Percentiles rank a stretch among this genome's conserved stretches.
phyloP scores from a whole-genome alignment of 2,113 vertebrate genomes.

The Elgaria multicarinata region DNA sequence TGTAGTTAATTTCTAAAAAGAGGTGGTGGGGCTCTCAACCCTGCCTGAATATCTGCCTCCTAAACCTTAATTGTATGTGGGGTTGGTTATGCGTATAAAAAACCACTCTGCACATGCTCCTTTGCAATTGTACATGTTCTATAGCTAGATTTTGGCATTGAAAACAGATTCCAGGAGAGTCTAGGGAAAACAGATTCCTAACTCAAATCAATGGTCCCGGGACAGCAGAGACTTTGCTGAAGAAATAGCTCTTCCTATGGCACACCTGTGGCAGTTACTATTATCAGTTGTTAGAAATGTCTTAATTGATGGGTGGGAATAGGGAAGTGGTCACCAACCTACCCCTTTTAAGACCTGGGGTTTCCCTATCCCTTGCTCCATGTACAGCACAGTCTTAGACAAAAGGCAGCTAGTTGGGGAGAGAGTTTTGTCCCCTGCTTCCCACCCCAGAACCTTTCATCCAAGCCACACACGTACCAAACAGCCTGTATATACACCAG shows the following conservation, averaged over 20 bases:
- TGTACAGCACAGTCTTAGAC: background rate
- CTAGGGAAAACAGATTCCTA: background rate
- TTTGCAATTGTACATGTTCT: background rate
- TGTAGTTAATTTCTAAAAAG: background rate
- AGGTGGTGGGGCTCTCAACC: background rate
- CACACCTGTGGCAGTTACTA: background rate
- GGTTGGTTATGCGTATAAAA: background rate
- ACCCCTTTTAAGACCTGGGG: too few species aligned
- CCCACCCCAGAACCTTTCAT: background rate
- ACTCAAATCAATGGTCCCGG: background rate
- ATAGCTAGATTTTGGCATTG: background rate
- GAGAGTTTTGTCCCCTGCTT: background rate
- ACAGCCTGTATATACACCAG: background rate
- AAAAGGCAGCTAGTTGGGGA: background rate
- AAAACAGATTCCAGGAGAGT: background rate
- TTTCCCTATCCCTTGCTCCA: background rate
- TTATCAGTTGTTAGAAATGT: background rate
- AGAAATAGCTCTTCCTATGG: background rate
- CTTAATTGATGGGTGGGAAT: background rate
- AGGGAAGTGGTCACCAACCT: background rate
- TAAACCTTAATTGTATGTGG: background rate
- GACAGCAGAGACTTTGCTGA: background rate
- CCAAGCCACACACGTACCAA: background rate
- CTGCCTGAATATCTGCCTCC: background rate
- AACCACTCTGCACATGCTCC: background rate